Evolutionary conservation across 1,140 invertebrate genomes (phyloP), one percentile per base, ranked within the genome.

Genomic region (Solenopsis fugax): DNA sequence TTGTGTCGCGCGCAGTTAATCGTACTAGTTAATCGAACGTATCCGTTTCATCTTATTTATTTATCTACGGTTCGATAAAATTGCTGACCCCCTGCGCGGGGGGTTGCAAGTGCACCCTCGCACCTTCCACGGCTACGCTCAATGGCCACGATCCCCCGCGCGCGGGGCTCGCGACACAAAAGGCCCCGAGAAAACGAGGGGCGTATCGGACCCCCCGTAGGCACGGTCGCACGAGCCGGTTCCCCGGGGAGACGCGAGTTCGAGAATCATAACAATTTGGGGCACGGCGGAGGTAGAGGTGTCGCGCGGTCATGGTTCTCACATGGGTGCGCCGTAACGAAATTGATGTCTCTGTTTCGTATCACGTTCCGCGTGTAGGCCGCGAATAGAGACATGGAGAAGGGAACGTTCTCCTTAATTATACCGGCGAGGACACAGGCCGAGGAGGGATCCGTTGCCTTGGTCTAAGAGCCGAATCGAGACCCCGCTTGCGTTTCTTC

Each of bases 291-390:
- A 72, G 60, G 64, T 89, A 91, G 90, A 91, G 91, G 92, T 93
- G 92, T 93, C 88, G 89, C 87, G 87, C 90, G 90, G 92, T 91
- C 88, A 91, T n/a, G 64, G 86, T 89, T 87, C 86, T 91, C 90
- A 86, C 85, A 87, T 91, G 81, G 73, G 75, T 76, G 82, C 87
- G 89, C 87, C 89, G 81, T 89, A 90, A 87, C 86, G 90, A 90
- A 92, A 91, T 90, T 90, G 91, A 92, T 88, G 88, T 91, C 86
- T 92, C 88, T 91, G 89, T 93, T 91, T 91, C 81, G 87, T 87
- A 90, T 91, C 90, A 90, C 89, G 92, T 90, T 92, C 86, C 89
- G 86, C 87, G 71, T 80, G 88, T 87, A 88, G 78, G 84, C 72
- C 18, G 48, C 60, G 24, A 71, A 69, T 67, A 69, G 72, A 80